Conservation (phyloP, 2,113 vertebrate species). For the Catharus fuscescens region DNA sequence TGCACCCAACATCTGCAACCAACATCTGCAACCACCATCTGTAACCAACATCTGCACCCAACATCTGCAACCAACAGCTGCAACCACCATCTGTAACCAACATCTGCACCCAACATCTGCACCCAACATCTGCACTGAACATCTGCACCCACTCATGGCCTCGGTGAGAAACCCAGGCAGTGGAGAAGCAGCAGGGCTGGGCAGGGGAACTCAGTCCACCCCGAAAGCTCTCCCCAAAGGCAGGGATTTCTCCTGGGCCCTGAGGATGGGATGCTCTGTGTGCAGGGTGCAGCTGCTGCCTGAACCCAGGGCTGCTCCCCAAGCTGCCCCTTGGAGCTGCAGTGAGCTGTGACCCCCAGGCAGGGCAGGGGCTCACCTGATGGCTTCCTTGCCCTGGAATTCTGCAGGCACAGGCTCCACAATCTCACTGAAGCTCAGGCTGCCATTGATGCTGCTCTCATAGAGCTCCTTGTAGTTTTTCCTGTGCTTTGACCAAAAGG, state of each 20-base stretch:
- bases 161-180: neutral
- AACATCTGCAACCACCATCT: no score
- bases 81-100: no score
- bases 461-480: slow-evolving; percentile 90
- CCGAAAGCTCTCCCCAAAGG: neutral
- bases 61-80: no score
- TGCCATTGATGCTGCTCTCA: slow-evolving; percentile 81
- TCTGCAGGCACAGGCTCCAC: slow-evolving; percentile 86
- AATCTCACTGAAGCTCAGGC: slow-evolving; percentile 76
- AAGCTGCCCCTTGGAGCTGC: rapidly evolving
- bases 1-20: no score
- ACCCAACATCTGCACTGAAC: no score
- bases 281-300: neutral
- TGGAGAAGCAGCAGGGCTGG: neutral
- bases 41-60: no score
- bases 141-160: neutral
- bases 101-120: no score
- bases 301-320: rapidly evolving
- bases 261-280: neutral
- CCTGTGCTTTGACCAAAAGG: slow-evolving; percentile 91
- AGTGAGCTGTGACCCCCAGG: rapidly evolving
- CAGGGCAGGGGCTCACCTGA: slow-evolving; percentile 79
- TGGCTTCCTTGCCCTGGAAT: slow-evolving; percentile 94
- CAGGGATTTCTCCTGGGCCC: neutral
- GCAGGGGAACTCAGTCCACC: neutral